Evolutionary conservation across 35 echinoderm and acorn worm species (phyloP).

Genomic region (Chiridota heheva): DNA sequence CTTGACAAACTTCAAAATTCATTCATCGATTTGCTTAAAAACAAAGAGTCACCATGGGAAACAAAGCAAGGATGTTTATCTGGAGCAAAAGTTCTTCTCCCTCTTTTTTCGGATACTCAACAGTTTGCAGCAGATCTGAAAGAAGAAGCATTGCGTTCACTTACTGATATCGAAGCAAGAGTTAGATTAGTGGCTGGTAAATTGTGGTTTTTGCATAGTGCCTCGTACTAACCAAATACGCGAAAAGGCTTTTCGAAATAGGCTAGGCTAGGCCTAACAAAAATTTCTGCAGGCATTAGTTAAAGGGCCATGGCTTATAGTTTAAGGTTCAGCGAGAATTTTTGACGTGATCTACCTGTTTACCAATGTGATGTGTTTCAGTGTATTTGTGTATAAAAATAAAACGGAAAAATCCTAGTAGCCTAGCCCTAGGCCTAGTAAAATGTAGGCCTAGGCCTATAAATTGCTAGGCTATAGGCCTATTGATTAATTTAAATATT

Average conservation of each 20-base stretch:
- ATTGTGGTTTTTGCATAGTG: background rate
- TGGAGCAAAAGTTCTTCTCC: constrained; percentile 61
- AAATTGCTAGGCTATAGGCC: too few species aligned
- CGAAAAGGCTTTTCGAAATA: background rate
- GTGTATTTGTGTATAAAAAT: too few species aligned
- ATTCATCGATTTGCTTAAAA: constrained; percentile 41
- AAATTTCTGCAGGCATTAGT: background rate
- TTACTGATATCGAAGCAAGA: constrained; percentile 71
- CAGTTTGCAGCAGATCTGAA: constrained; percentile 39
- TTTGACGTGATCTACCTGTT: background rate
- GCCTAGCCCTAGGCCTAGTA: too few species aligned
- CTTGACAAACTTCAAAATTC: constrained; percentile 40
- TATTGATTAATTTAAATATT: too few species aligned
- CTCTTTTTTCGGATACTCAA: constrained; percentile 21
- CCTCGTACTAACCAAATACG: background rate
- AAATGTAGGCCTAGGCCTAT: too few species aligned
- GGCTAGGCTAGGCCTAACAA: background rate
- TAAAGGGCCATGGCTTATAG: background rate
- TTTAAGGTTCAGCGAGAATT: background rate
- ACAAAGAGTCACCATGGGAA: constrained; percentile 67
- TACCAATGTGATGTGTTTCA: background rate
- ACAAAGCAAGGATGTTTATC: constrained; percentile 77
- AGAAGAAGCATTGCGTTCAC: constrained; percentile 44
- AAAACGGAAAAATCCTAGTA: too few species aligned
- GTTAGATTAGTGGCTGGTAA: constrained; percentile 90